Evolutionary conservation across 2,888 invertebrate species (phyloP), one percentile per base, ranked within the genome.

Genomic region (Drosophila dives): DNA sequence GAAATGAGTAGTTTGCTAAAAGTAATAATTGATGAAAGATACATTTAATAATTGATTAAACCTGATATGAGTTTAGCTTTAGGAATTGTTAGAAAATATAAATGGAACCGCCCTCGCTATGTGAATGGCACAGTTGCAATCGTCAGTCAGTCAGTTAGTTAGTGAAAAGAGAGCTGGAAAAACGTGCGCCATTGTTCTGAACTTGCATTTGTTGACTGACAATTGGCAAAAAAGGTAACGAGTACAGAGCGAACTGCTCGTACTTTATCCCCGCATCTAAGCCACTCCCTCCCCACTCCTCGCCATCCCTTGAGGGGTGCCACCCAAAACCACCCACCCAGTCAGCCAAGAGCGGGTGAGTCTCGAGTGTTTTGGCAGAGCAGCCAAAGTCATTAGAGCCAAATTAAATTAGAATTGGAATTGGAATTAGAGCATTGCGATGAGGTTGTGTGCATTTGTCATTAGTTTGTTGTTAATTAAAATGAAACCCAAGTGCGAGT

Each of bases 391-490:
- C 80, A 87, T 87, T 85, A 84, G 87, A 87, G 77, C 58, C 79
- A 85, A 85, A 85, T 87, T 76, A 76, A 84, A 87, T 84, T 81
- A 71, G 85, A 86, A 61, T 58, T 53, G 42, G 69, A 77, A 67
- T 71, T 80, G 42, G 69, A 77, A 67, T 71, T 80, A 65, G 81
- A 80, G 64, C 72, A 77, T 56, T 80, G 54, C 80, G 75, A 50
- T 54, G 58, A 42, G 63, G 48, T 67, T 74, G 70, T 86, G 55
- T 75, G 80, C 72, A 72, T 69, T 85, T 87, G 75, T 79, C 85
- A 89, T 85, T 85, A 85, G 90, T 89, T 85, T 77, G 82, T 84
- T 85, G 90, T 85, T 85, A 85, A 85, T 85, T 85, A 85, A 85
- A 85, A 84, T 81, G 88, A 77, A 80, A 71, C 80, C 69, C 79